Percentiles rank a stretch among this genome's conserved stretches.
These are phyloP conservation scores for Rhorus exstirpatorius DNA, from an alignment of 2,888 invertebrate species.

Conservation along the genomic window DNA sequence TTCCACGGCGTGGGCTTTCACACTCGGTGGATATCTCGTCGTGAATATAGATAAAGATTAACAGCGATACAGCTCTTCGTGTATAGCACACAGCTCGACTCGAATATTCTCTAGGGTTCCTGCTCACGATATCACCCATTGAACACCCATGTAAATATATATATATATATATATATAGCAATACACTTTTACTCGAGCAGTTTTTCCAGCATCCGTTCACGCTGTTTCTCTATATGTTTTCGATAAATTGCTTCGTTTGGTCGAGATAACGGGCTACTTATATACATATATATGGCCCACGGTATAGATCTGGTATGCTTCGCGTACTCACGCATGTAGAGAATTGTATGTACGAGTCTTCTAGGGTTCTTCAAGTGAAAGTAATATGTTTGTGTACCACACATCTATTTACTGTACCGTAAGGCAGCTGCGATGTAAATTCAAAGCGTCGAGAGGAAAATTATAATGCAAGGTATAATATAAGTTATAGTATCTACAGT, in stretches of 20 bases:
- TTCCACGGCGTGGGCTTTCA: slow-evolving; percentile 9
- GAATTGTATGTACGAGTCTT: neutral
- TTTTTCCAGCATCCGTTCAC: slow-evolving; percentile 12
- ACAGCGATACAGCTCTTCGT: slow-evolving; percentile 30
- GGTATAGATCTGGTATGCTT: neutral
- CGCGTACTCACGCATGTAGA: neutral
- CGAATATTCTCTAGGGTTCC: slow-evolving; percentile 21
- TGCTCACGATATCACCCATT: neutral
- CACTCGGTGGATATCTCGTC: slow-evolving; percentile 38
- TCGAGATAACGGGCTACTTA: slow-evolving; percentile 11
- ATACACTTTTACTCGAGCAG: slow-evolving; percentile 33
- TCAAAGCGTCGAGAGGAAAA: no score
- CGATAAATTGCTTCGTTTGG: slow-evolving; percentile 27
- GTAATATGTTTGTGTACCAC: neutral
- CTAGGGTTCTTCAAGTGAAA: neutral
- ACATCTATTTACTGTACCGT: no score
- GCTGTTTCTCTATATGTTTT: slow-evolving; percentile 22
- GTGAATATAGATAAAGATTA: slow-evolving; percentile 40
- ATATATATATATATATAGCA: neutral
- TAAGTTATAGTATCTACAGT: no score
- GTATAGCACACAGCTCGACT: neutral
- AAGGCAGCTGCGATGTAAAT: no score
- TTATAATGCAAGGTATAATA: no score
- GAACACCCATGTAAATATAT: neutral
- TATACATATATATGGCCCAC: neutral